Evolutionary conservation across 1,140 invertebrate genomes (phyloP).

Genomic region (Neotoxoptera formosana): DNA sequence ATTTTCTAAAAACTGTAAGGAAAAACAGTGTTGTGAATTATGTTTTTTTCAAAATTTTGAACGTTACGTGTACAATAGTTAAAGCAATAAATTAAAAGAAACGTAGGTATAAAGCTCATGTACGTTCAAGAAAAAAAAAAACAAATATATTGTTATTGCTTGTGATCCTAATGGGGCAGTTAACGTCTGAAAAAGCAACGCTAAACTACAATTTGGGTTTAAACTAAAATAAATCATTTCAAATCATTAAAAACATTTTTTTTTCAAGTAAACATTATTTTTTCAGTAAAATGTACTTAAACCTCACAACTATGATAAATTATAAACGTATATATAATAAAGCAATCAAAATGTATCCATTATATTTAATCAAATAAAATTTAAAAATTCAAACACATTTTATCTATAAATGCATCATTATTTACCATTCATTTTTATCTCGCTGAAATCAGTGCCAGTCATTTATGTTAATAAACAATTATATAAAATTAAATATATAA

Average conservation of each 20-base stretch:
- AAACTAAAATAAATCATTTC: background rate
- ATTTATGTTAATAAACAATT: background rate
- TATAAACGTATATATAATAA: background rate
- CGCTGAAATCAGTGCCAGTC: background rate
- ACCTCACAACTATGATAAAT: background rate
- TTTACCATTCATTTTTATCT: background rate
- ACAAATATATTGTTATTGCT: conserved; percentile 11
- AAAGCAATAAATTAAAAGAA: background rate
- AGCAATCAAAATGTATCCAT: background rate
- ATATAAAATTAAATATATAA: background rate
- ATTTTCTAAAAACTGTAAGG: background rate
- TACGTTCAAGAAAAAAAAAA: background rate
- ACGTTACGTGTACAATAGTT: background rate
- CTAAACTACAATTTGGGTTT: background rate
- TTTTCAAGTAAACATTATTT: background rate
- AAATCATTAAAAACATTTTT: conserved; percentile 1
- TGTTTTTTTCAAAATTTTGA: background rate
- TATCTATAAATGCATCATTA: background rate
- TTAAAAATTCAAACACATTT: background rate
- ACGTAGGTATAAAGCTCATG: background rate
- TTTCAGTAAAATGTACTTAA: background rate
- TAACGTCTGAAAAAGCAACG: background rate
- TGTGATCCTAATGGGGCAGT: background rate
- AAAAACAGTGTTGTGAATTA: background rate
- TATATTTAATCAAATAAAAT: background rate